phyloP scores from a whole-genome alignment of 2,797 vertebrate genomes.

The Sebastes trivittatus region DNA sequence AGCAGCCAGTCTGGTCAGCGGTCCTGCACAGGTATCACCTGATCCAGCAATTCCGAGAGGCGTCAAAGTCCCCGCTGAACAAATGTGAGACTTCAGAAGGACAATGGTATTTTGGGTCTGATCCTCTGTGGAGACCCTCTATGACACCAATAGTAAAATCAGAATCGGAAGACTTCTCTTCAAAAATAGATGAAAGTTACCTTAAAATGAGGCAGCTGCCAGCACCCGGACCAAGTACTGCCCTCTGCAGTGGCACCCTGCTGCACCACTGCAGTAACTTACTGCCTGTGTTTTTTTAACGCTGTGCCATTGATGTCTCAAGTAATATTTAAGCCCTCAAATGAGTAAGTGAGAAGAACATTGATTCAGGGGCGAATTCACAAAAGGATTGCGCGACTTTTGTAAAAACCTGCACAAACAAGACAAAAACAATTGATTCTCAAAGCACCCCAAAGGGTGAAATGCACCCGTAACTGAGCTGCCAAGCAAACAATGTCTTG shows the following conservation, averaged over 20 bases:
- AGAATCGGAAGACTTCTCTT: background rate
- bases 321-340: background rate
- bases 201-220: background rate
- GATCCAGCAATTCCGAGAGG: background rate
- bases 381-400: background rate
- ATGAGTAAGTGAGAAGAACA: background rate
- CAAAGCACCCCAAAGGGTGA: background rate
- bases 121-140: background rate
- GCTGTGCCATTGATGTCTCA: background rate
- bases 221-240: background rate
- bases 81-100: background rate
- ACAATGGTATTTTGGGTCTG: background rate
- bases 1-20: background rate
- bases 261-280: background rate
- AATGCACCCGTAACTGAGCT: background rate
- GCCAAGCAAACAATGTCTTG: background rate
- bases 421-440: background rate
- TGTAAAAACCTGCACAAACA: background rate
- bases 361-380: background rate
- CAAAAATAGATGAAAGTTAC: background rate
- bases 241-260: background rate
- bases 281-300: background rate
- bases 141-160: background rate
- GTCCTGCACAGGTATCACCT: background rate
- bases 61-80: background rate